phyloP scores from a whole-genome alignment of 2,888 invertebrate genomes.

The Nasonia oneida region DNA sequence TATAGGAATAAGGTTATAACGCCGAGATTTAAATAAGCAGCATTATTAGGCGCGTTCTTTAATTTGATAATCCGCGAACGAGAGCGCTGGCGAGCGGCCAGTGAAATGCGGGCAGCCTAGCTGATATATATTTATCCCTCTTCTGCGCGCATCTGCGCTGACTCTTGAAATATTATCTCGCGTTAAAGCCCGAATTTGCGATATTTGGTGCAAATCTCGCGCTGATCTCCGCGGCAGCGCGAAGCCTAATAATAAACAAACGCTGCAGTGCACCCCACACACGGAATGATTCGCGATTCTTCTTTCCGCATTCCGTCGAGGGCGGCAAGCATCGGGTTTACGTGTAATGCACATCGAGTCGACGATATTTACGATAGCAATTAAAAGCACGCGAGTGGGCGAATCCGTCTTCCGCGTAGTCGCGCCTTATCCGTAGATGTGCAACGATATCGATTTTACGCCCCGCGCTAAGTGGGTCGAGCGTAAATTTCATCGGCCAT shows the following conservation, averaged over 20 bases:
- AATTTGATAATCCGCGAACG: slow-evolving; percentile 28
- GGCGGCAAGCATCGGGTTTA: not conserved
- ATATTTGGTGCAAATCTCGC: not conserved
- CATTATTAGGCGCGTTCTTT: slow-evolving; percentile 36
- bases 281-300: not conserved
- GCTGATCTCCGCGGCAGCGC: no score
- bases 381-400: slow-evolving; percentile 70
- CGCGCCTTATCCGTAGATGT: not conserved
- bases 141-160: not conserved
- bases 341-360: not conserved
- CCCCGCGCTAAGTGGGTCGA: not conserved
- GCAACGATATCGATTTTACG: not conserved
- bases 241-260: not conserved
- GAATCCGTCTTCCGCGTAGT: slow-evolving; percentile 34
- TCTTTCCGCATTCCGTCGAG: slow-evolving; percentile 23
- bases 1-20: slow-evolving; percentile 5
- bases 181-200: slow-evolving; percentile 24
- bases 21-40: slow-evolving; percentile 20
- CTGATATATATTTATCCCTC: slow-evolving; percentile 39
- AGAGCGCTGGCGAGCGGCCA: slow-evolving; percentile 36
- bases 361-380: slow-evolving; percentile 75
- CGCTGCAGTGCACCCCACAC: not conserved
- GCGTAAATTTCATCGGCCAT: not conserved
- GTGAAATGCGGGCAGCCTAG: slow-evolving; percentile 23
- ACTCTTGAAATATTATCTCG: not conserved